A percentile compares a stretch with the other conserved stretches of the same genome.
These are phyloP conservation scores for Nemapogon koenigi DNA, from an alignment of 2,888 invertebrate genomes.

Conservation along the genomic window DNA sequence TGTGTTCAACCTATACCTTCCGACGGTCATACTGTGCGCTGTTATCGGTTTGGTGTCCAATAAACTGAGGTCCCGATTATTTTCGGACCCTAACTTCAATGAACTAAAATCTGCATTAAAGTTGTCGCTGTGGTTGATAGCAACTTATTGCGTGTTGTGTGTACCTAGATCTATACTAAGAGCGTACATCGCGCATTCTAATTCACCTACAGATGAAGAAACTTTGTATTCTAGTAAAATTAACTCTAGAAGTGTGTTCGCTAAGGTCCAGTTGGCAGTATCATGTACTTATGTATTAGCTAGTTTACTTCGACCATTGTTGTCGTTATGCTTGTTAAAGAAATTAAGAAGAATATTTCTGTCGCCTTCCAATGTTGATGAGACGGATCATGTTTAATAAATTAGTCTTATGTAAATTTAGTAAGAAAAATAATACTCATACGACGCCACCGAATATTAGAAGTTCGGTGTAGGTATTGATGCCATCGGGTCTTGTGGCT, in stretches of 20 bases:
- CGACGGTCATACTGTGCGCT: constrained; percentile 34
- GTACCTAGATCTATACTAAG: constrained; percentile 38
- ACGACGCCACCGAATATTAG: too few species aligned
- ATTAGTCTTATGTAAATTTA: too few species aligned
- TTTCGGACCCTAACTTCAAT: constrained; percentile 24
- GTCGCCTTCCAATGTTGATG: neutral
- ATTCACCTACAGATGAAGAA: constrained; percentile 23
- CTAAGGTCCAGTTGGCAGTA: constrained; percentile 27
- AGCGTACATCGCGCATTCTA: constrained; percentile 34
- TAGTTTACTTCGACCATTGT: constrained; percentile 26
- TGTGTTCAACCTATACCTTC: constrained; percentile 44
- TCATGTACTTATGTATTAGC: constrained; percentile 31
- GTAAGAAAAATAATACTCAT: too few species aligned
- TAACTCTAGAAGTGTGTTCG: constrained; percentile 16
- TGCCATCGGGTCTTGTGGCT: too few species aligned
- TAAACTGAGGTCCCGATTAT: constrained; percentile 23
- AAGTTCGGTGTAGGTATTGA: too few species aligned
- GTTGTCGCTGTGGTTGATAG: constrained; percentile 41
- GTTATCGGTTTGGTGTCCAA: constrained; percentile 30
- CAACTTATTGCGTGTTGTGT: constrained; percentile 35
- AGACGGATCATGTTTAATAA: too few species aligned
- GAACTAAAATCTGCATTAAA: constrained; percentile 39
- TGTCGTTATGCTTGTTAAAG: constrained; percentile 29
- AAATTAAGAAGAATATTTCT: constrained; percentile 18
- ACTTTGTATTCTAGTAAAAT: neutral